These are phyloP conservation scores for Typhlichthys subterraneus DNA, from an alignment of 2,797 vertebrate genomes.

Conservation along the genomic window DNA sequence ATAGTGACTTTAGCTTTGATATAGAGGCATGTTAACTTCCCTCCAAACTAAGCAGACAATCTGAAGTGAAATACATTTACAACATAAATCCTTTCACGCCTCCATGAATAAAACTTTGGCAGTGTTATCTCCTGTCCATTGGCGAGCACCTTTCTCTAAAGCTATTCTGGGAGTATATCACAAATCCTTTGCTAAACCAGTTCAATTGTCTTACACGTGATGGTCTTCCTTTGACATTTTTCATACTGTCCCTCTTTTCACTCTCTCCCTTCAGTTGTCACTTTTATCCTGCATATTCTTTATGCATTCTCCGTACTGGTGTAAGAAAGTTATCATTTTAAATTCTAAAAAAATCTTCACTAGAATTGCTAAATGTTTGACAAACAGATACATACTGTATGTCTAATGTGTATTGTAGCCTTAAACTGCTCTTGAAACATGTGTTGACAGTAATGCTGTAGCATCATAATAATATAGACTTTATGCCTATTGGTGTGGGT, in stretches of 20 bases:
- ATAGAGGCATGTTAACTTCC: constrained; percentile 36
- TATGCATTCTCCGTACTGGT: constrained; percentile 13
- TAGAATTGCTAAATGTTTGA: constrained; percentile 12
- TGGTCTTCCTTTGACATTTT: constrained; percentile 26
- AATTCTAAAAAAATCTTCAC: constrained; percentile 5
- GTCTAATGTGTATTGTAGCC: constrained; percentile 8
- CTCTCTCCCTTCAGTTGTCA: constrained; percentile 1
- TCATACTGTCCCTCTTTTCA: constrained; percentile 10
- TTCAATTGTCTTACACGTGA: constrained; percentile 33
- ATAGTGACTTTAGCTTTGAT: constrained; percentile 46
- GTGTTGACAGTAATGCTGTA: too few species aligned
- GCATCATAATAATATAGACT: too few species aligned
- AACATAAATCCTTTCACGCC: constrained; percentile 55
- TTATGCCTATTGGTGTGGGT: neutral
- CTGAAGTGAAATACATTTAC: constrained; percentile 62
- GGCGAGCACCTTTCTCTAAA: constrained; percentile 50
- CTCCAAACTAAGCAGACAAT: constrained; percentile 52
- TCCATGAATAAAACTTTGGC: constrained; percentile 61
- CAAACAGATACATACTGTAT: constrained; percentile 9
- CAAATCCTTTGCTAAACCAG: constrained; percentile 55
- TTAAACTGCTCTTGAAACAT: too few species aligned
- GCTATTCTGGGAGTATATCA: constrained; percentile 45
- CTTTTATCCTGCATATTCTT: neutral
- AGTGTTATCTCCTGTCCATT: constrained; percentile 50
- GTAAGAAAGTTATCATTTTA: constrained; percentile 17